phyloP scores from a whole-genome alignment of 2,113 vertebrate genomes.

The Thunnus thynnus region DNA sequence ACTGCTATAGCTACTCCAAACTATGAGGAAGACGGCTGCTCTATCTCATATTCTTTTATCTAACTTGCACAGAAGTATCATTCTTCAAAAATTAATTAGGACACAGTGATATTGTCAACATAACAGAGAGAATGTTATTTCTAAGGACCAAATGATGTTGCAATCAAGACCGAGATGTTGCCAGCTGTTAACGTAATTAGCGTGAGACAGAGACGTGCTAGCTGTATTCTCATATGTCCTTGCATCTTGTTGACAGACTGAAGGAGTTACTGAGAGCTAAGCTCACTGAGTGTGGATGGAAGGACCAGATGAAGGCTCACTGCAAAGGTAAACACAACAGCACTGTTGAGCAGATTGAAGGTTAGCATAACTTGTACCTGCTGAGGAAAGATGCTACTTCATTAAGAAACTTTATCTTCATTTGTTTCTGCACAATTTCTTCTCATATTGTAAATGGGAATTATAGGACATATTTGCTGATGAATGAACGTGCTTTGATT shows the following conservation, averaged over 20 bases:
- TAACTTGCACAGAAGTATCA: not conserved
- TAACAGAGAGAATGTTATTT: not conserved
- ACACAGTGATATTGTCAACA: not conserved
- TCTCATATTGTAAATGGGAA: not conserved
- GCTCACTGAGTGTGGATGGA: slow-evolving; percentile 98
- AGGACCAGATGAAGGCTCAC: slow-evolving; percentile 96
- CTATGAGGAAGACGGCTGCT: not conserved
- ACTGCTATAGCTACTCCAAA: not conserved
- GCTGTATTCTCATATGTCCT: not conserved
- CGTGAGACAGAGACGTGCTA: not conserved
- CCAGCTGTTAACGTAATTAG: not conserved
- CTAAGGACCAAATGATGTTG: not conserved
- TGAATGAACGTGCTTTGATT: too few species aligned
- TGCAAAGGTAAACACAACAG: slow-evolving; percentile 91
- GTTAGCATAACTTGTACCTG: not conserved
- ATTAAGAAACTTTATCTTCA: too few species aligned
- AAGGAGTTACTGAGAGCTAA: slow-evolving; percentile 96
- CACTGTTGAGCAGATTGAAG: not conserved
- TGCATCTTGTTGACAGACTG: slow-evolving; percentile 83
- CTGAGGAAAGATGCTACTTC: not conserved
- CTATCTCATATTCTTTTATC: not conserved
- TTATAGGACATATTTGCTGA: not conserved
- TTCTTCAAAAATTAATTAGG: not conserved
- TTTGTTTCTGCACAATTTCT: too few species aligned
- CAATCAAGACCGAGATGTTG: not conserved